Percentiles rank a stretch among this genome's conserved stretches.
Conservation (phyloP, 2,797 vertebrate species). For the Oreonectes daqikongensis region DNA sequence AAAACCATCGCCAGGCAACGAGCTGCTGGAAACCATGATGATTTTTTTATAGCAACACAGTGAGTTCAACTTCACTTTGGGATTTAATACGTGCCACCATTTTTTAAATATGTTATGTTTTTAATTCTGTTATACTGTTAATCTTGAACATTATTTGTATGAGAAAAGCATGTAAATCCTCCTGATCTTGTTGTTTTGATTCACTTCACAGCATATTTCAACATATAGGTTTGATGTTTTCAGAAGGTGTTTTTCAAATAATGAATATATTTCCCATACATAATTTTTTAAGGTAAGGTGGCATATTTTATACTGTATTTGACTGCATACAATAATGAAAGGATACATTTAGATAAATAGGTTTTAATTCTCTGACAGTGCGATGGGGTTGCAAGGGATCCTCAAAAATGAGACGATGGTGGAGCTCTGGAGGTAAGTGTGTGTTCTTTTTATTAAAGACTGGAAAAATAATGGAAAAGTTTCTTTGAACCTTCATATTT, state of each 20-base stretch:
- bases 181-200: not conserved
- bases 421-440: conserved; percentile 10
- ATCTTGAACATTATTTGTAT: no score
- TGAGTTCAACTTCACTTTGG: conserved; percentile 1
- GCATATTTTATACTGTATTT: not conserved
- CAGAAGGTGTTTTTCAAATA: rapidly evolving
- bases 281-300: not conserved
- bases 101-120: no score
- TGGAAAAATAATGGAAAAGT: not conserved
- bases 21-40: conserved; percentile 10
- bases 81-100: no score
- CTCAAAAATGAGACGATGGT: conserved; percentile 2
- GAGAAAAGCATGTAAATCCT: not conserved
- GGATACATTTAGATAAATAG: not conserved
- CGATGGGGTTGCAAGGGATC: not conserved
- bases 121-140: no score
- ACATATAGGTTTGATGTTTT: rapidly evolving
- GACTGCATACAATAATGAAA: not conserved
- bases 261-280: rapidly evolving
- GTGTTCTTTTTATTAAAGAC: not conserved
- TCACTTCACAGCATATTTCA: not conserved
- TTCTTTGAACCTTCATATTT: not conserved
- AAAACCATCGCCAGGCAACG: not conserved
- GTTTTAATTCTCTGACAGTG: not conserved
- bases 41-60: not conserved